A percentile compares a stretch with the other conserved stretches of the same genome.
Evolutionary conservation across 30 jellyfish, hydroid and myxozoan genomes (phyloP).

Genomic region (Pelagia noctiluca): DNA sequence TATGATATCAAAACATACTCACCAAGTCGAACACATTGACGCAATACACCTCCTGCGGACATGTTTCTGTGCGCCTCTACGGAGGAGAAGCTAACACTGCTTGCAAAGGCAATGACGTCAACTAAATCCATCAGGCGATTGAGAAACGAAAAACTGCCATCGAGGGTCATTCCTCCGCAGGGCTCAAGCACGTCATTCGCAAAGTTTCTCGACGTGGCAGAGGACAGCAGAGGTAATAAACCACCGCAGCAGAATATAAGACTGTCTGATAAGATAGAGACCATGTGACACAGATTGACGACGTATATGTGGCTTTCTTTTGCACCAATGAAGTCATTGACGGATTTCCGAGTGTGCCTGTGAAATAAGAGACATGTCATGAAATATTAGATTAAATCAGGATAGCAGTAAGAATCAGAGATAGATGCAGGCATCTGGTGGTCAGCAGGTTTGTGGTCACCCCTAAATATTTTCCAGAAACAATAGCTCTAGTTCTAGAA

Average conservation of each 20-base stretch:
- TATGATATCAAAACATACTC: constrained; percentile 4
- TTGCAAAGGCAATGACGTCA: constrained; percentile 91
- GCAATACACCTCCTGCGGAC: constrained; percentile 96
- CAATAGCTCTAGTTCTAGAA: too few relatives aligned
- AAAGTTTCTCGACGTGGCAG: constrained; percentile 95
- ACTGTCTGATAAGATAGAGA: constrained; percentile 94
- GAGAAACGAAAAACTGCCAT: constrained; percentile 88
- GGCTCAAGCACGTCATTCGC: constrained; percentile 94
- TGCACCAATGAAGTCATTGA: constrained; percentile 83
- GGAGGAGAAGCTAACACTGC: constrained; percentile 84
- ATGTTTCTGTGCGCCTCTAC: constrained; percentile 97
- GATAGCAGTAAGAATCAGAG: too few relatives aligned
- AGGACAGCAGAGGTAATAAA: constrained; percentile 89
- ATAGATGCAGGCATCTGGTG: too few relatives aligned
- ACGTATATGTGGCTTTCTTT: constrained; percentile 83
- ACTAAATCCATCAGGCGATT: constrained; percentile 90
- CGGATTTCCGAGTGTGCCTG: constrained; percentile 94
- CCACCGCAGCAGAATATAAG: constrained; percentile 98
- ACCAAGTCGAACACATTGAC: constrained; percentile 97
- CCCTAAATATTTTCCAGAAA: too few relatives aligned
- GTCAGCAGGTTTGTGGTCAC: too few relatives aligned
- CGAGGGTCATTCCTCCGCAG: constrained; percentile 98
- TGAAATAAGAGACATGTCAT: not conserved
- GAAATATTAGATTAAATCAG: constrained; percentile 1
- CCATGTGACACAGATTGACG: constrained; percentile 95